Evolutionary conservation across 1,140 invertebrate genomes (phyloP).

Genomic region (Popillia japonica): DNA sequence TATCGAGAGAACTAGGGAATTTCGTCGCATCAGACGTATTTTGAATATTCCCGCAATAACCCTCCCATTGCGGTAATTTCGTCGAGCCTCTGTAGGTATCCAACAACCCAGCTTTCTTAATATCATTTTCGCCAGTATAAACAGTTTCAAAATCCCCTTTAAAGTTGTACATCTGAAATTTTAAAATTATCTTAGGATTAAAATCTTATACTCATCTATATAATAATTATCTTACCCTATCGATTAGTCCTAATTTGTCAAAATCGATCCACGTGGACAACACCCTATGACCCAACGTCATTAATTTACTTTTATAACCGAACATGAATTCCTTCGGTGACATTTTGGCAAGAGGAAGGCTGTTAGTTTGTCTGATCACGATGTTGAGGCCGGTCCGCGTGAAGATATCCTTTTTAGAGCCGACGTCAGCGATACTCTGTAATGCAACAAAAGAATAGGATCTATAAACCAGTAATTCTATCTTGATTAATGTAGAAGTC

Average conservation of each 20-base stretch:
- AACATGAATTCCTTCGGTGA: constrained; percentile 87
- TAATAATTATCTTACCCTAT: constrained; percentile 69
- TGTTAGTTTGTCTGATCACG: constrained; percentile 71
- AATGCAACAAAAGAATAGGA: constrained; percentile 48
- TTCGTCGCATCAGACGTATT: constrained; percentile 87
- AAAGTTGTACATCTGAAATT: constrained; percentile 85
- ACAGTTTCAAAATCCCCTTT: constrained; percentile 80
- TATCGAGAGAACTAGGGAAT: constrained; percentile 74
- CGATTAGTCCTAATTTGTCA: constrained; percentile 82
- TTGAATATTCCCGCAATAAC: constrained; percentile 78
- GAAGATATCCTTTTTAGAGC: constrained; percentile 69
- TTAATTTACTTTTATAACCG: constrained; percentile 75
- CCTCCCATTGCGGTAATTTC: constrained; percentile 79
- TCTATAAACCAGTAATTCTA: not conserved
- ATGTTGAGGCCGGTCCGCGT: constrained; percentile 73
- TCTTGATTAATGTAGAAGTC: too few relatives aligned
- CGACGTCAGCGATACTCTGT: constrained; percentile 82
- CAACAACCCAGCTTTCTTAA: constrained; percentile 70
- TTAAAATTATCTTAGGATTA: too few relatives aligned
- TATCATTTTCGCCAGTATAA: constrained; percentile 76
- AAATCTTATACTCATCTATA: not conserved
- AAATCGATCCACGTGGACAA: constrained; percentile 83
- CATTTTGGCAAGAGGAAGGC: constrained; percentile 75
- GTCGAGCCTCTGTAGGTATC: constrained; percentile 78
- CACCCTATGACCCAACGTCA: constrained; percentile 78